Evolutionary conservation across 2,113 vertebrate species (phyloP).

Genomic region (Rousettus leschenaultii): DNA sequence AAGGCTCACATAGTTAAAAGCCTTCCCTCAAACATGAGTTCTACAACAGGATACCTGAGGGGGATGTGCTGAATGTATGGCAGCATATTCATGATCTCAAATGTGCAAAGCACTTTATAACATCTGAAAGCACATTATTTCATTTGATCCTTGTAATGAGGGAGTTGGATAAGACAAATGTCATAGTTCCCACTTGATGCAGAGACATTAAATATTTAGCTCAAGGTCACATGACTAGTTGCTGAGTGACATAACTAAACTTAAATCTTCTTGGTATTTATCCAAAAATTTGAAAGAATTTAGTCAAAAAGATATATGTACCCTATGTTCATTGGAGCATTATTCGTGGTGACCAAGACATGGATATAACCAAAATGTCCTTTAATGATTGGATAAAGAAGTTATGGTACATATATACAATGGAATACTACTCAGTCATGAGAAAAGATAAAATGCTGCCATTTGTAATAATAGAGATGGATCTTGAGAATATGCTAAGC

Average conservation of each 20-base stretch:
- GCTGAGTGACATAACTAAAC: background rate
- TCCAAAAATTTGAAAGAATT: too few species aligned
- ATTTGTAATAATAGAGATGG: too few species aligned
- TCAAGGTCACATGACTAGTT: background rate
- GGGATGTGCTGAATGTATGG: fast-evolving
- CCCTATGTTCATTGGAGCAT: too few species aligned
- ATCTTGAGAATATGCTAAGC: too few species aligned
- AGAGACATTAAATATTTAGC: background rate
- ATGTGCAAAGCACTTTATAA: background rate
- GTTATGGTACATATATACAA: too few species aligned
- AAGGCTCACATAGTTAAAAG: background rate
- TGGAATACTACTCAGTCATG: too few species aligned
- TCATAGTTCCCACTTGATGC: fast-evolving
- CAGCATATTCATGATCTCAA: background rate
- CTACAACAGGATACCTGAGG: background rate
- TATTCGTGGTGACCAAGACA: too few species aligned
- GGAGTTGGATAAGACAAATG: background rate
- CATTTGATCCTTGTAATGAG: background rate
- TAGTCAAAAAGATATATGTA: too few species aligned
- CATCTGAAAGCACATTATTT: background rate
- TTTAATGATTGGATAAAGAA: too few species aligned
- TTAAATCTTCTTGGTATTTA: too few species aligned
- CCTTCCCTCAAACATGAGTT: background rate
- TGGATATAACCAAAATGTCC: too few species aligned
- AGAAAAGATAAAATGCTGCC: too few species aligned